Evolutionary conservation across 2,113 vertebrate genomes (phyloP).

Genomic region (Embiotoca jacksoni): DNA sequence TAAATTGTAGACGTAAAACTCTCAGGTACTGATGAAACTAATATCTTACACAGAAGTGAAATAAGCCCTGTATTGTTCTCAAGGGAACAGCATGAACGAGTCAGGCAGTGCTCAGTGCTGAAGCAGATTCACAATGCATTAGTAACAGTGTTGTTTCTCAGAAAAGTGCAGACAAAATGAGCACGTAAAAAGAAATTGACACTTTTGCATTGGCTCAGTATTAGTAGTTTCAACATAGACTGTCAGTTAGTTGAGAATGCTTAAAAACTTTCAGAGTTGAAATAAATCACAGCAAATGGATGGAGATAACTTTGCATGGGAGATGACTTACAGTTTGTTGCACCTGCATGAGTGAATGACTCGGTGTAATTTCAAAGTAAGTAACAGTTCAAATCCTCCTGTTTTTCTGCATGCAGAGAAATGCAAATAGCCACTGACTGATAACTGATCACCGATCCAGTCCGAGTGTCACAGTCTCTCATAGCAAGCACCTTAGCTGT

Average conservation of each 20-base stretch:
- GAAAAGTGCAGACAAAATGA: constrained; percentile 19
- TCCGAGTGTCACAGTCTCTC: constrained; percentile 16
- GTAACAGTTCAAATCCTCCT: constrained; percentile 9
- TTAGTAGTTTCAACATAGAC: constrained; percentile 31
- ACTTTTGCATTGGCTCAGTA: constrained; percentile 59
- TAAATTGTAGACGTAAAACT: constrained; percentile 43
- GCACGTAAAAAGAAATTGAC: constrained; percentile 10
- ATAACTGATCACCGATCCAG: neutral
- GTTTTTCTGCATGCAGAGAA: constrained; percentile 59
- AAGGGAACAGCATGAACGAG: constrained; percentile 29
- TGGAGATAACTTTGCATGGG: neutral
- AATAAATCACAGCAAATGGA: constrained; percentile 17
- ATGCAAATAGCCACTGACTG: constrained; percentile 19
- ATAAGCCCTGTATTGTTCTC: constrained; percentile 50
- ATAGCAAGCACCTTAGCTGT: constrained; percentile 20
- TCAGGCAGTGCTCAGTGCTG: constrained; percentile 58
- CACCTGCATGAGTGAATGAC: constrained; percentile 12
- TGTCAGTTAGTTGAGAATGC: constrained; percentile 10
- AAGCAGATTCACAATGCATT: constrained; percentile 45
- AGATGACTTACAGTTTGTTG: constrained; percentile 15
- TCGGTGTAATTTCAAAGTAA: constrained; percentile 9
- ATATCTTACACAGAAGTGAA: constrained; percentile 41
- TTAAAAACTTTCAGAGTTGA: constrained; percentile 4
- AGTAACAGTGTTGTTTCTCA: constrained; percentile 45
- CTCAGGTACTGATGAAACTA: constrained; percentile 39